Base-by-base conservation (phyloP, 2,888 invertebrate species). In the Oxystoma pomonae region DNA sequence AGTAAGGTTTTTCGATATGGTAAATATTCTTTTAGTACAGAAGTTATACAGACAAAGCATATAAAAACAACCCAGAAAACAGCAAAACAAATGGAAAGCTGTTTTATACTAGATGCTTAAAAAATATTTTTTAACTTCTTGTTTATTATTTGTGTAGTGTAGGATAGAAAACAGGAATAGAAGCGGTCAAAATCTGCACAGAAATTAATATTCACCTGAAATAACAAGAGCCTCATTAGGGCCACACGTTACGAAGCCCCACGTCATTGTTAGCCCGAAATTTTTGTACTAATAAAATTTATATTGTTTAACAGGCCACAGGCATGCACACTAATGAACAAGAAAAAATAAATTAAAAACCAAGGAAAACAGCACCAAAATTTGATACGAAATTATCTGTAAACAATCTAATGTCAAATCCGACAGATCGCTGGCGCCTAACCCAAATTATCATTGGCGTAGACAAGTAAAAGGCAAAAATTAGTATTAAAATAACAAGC, bases 181-280 rank as follows among this genome's bases (percentile, higher is more conserved):
- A 51, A 20, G 1, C 16, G 9, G 19, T 17, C 55, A 20, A 53
- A 49, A 55, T 56, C 12, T 56, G 55, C 52, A 49, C 19, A 57
- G 9, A 63, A 62, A 52, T 18, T 52, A 61, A 61, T 51, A 73
- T 77, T 81, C 83, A 96, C 96, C 96, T 82, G 95, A 96, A 70
- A 96, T 93, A 51, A 96, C 95, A 57, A 96, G 85, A 56, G 96
- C 96, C 81, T 96, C 95, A 78, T 96, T 96, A 21, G 96, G 96
- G 57, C 96, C 96, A 78, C 96, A 96, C 67, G 95, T 95, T 60
- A 94, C 94, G 79, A 96, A 96, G 75, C 95, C 95, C 89, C 92
- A 80, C 53, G 77, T 75, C 80, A 80, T 80, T 58, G 68, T 65
- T 53, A 53, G 16, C 35, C 53, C 53, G 53, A 9, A 53, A n/a